Percentiles rank a stretch among this genome's conserved stretches.
Evolutionary conservation across 2,888 invertebrate genomes (phyloP).

Genomic region (Philopedon plagiatum): DNA sequence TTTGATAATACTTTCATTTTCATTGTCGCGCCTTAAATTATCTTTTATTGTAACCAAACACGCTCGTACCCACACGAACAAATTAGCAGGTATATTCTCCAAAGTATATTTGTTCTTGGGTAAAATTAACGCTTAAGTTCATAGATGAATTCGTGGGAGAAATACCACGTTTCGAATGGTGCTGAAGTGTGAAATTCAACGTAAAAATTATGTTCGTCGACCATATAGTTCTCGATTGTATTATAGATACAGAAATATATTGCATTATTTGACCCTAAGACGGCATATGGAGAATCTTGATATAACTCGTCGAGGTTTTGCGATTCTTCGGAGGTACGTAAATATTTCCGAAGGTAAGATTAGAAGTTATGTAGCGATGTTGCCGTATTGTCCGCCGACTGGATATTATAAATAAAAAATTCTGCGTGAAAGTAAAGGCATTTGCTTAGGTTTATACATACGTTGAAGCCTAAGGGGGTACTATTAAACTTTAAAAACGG

Average conservation of each 20-base stretch:
- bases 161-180: conserved; percentile 55
- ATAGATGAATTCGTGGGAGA: conserved; percentile 59
- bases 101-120: conserved; percentile 16
- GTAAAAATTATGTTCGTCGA: conserved; percentile 51
- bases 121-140: conserved; percentile 38
- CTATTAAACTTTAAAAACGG: too few relatives aligned
- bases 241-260: conserved; percentile 56
- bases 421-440: not conserved
- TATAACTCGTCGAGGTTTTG: conserved; percentile 31
- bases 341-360: conserved; percentile 32
- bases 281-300: conserved; percentile 53
- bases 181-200: conserved; percentile 59
- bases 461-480: too few relatives aligned
- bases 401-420: not conserved
- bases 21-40: not conserved
- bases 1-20: not conserved
- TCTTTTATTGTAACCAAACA: not conserved
- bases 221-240: conserved; percentile 55
- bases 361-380: conserved; percentile 22
- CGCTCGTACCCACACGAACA: conserved; percentile 1
- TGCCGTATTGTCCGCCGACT: conserved; percentile 8
- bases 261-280: conserved; percentile 55
- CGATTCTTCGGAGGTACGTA: conserved; percentile 14
- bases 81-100: conserved; percentile 7
- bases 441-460: too few relatives aligned